Evolutionary conservation across 2,113 vertebrate genomes (phyloP).

Genomic region (Epinephelus lanceolatus): DNA sequence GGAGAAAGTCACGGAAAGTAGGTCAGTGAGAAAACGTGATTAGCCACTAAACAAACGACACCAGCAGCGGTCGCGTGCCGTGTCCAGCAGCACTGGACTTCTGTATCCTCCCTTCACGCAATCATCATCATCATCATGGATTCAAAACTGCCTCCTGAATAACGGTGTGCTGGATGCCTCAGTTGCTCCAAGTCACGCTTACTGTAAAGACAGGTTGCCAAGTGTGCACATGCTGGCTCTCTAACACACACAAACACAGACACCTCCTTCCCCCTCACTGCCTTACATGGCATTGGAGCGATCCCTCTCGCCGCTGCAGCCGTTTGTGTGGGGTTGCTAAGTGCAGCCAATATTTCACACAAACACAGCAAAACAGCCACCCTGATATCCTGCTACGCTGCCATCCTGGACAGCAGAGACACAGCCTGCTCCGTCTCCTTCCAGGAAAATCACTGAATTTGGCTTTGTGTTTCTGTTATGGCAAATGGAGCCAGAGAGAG

Average conservation of each 20-base stretch:
- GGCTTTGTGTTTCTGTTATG: constrained; percentile 12
- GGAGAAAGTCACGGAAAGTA: constrained; percentile 67
- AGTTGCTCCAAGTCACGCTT: constrained; percentile 37
- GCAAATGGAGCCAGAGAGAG: constrained; percentile 24
- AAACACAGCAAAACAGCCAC: constrained; percentile 74
- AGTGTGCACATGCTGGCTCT: constrained; percentile 59
- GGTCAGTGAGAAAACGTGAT: constrained; percentile 75
- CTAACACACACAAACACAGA: constrained; percentile 36
- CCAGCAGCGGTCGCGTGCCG: constrained; percentile 33
- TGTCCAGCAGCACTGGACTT: background rate
- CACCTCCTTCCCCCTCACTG: constrained; percentile 59
- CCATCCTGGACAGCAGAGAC: constrained; percentile 53
- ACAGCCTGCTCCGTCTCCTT: constrained; percentile 23
- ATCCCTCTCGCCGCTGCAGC: constrained; percentile 45
- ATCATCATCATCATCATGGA: constrained; percentile 14
- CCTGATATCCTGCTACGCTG: constrained; percentile 51
- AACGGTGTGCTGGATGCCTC: constrained; percentile 21
- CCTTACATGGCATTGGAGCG: constrained; percentile 77
- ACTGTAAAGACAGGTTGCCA: constrained; percentile 61
- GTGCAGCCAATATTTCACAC: constrained; percentile 73
- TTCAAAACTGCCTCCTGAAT: constrained; percentile 7
- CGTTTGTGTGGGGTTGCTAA: constrained; percentile 76
- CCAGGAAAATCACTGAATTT: constrained; percentile 40
- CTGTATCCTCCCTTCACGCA: constrained; percentile 3
- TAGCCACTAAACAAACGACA: constrained; percentile 57